phyloP scores from a whole-genome alignment of 2,888 invertebrate genomes.

The Apodemia zela region DNA sequence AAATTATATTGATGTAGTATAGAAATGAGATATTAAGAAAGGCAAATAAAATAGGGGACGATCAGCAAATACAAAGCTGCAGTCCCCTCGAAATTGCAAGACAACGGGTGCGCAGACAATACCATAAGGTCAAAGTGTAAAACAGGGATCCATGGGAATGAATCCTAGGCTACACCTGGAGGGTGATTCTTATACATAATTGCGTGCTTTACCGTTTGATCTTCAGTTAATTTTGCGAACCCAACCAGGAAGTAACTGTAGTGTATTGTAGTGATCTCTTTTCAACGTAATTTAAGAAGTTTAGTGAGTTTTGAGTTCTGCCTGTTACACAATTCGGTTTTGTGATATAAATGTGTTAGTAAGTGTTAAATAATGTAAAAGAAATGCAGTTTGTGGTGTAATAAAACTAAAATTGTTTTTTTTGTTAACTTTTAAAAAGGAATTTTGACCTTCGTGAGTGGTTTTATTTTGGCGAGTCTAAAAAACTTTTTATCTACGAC shows the following conservation, averaged over 20 bases:
- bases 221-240: constrained; percentile 61
- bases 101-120: constrained; percentile 65
- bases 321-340: neutral
- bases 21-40: neutral
- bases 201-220: constrained; percentile 45
- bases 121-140: constrained; percentile 59
- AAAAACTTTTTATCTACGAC: too few relatives aligned
- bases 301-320: constrained; percentile 4
- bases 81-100: constrained; percentile 50
- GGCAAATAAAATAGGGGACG: neutral
- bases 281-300: neutral
- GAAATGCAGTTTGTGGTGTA: neutral
- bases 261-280: constrained; percentile 20
- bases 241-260: constrained; percentile 65
- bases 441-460: too few relatives aligned
- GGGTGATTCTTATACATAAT: constrained; percentile 66
- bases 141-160: constrained; percentile 53
- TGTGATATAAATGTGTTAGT: neutral
- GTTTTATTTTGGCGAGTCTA: too few relatives aligned
- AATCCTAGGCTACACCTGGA: constrained; percentile 40
- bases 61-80: constrained; percentile 48
- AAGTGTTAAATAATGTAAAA: neutral
- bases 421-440: too few relatives aligned
- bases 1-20: too few relatives aligned
- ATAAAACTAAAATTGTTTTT: too few relatives aligned